Evolutionary conservation across 2,888 invertebrate species (phyloP).

Genomic region (Deroplatys truncata): DNA sequence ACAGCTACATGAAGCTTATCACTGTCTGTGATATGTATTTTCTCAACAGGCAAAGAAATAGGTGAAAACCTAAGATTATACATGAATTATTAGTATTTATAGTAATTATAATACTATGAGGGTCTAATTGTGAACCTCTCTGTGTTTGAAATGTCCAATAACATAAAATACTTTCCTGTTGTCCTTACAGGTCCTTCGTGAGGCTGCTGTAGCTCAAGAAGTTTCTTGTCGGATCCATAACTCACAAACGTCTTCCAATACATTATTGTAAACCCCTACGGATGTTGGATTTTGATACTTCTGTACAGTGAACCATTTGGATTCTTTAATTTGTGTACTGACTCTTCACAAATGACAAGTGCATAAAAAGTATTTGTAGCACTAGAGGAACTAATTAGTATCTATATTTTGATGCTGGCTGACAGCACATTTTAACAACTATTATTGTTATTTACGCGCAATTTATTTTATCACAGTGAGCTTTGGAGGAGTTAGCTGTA

Average conservation of each 20-base stretch:
- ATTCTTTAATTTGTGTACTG: too few species aligned
- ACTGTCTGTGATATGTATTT: too few species aligned
- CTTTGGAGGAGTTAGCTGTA: not conserved
- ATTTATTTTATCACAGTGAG: not conserved
- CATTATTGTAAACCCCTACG: not conserved
- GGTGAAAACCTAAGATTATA: too few species aligned
- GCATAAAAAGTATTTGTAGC: not conserved
- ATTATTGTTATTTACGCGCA: not conserved
- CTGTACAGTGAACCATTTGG: not conserved
- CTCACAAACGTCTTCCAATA: not conserved
- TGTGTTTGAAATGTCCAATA: too few species aligned
- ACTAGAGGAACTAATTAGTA: not conserved
- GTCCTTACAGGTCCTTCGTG: conserved; percentile 46
- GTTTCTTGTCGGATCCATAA: conserved; percentile 37
- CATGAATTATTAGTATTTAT: too few species aligned
- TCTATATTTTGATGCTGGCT: not conserved
- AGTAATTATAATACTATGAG: too few species aligned
- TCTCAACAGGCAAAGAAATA: too few species aligned
- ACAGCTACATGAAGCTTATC: too few species aligned
- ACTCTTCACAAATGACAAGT: too few species aligned
- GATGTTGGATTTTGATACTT: not conserved
- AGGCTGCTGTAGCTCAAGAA: conserved; percentile 52
- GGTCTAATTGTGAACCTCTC: too few species aligned
- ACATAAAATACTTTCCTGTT: not conserved
- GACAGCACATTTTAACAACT: not conserved